These are phyloP conservation scores for Morbakka virulenta DNA, from an alignment of 30 jellyfish, hydroid and myxozoan species.

Conservation along the genomic window DNA sequence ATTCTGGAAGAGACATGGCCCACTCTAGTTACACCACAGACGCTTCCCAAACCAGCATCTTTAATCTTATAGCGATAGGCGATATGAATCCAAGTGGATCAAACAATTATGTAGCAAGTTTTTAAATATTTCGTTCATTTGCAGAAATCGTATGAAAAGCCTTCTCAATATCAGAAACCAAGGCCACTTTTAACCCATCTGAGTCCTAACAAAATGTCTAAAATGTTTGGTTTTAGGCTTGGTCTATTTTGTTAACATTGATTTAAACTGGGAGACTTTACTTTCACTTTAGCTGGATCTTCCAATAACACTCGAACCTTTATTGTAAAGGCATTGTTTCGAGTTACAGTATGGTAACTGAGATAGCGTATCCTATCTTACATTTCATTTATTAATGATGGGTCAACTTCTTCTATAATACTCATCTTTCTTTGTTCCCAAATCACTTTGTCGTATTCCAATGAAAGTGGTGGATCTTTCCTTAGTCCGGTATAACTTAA, in stretches of 20 bases:
- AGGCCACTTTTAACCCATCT: conserved; percentile 3
- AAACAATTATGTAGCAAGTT: conserved; percentile 18
- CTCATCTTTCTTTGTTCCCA: conserved; percentile 4
- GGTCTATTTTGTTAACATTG: conserved; percentile 22
- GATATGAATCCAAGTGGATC: conserved; percentile 8
- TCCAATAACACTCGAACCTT: conserved; percentile 16
- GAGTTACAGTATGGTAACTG: conserved; percentile 18
- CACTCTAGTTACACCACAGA: not conserved
- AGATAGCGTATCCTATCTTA: conserved; percentile 16
- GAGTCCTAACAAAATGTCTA: conserved; percentile 20
- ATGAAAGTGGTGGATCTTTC: conserved; percentile 13
- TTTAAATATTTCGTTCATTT: conserved; percentile 8
- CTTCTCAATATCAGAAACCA: conserved; percentile 12
- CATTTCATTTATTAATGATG: conserved; percentile 8
- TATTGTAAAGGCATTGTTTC: conserved; percentile 22
- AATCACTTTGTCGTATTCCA: conserved; percentile 24
- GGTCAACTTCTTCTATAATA: conserved; percentile 21
- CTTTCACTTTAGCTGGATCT: conserved; percentile 11
- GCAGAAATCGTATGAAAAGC: conserved; percentile 9
- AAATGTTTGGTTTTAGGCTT: conserved; percentile 11
- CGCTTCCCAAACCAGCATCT: not conserved
- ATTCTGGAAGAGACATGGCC: conserved; percentile 9
- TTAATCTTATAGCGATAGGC: conserved; percentile 1
- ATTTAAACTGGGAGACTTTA: conserved; percentile 13
- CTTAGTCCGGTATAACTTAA: conserved; percentile 8